These are phyloP conservation scores for Girardinichthys multiradiatus DNA, from an alignment of 2,113 vertebrate genomes.

Conservation along the genomic window DNA sequence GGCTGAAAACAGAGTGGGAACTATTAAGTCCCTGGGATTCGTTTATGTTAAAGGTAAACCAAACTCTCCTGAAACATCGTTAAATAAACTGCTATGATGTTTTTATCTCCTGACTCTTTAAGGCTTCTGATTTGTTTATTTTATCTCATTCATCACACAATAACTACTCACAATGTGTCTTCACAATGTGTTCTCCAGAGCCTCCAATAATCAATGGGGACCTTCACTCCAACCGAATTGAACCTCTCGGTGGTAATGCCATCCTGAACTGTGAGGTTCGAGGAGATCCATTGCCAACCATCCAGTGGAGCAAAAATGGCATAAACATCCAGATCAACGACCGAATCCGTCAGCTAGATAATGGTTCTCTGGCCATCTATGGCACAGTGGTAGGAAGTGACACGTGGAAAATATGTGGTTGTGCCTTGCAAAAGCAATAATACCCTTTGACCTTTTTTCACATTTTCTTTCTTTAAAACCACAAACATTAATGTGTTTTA, in stretches of 20 bases:
- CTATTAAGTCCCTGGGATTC: constrained; percentile 89
- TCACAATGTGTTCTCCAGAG: constrained; percentile 75
- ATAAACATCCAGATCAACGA: constrained; percentile 83
- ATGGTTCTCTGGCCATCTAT: constrained; percentile 95
- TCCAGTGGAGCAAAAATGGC: constrained; percentile 93
- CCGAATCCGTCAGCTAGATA: constrained; percentile 88
- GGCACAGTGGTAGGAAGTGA: constrained; percentile 87
- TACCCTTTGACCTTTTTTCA: not conserved
- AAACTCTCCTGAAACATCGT: not conserved
- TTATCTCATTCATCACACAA: not conserved
- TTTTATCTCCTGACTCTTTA: too few species aligned
- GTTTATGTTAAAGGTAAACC: constrained; percentile 93
- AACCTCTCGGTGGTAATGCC: constrained; percentile 91
- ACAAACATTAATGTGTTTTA: not conserved
- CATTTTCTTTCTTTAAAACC: not conserved
- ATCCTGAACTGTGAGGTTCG: constrained; percentile 93
- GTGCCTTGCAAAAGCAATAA: too few species aligned
- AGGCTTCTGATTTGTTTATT: too few species aligned
- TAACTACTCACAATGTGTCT: not conserved
- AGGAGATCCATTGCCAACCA: constrained; percentile 91
- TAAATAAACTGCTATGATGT: not conserved
- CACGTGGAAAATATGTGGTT: not conserved
- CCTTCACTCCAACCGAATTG: constrained; percentile 86
- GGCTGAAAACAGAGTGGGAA: constrained; percentile 90
- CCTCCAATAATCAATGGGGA: constrained; percentile 94